Base-by-base conservation (phyloP, 2,888 invertebrate species). In the Scaptomyza tumidula region DNA sequence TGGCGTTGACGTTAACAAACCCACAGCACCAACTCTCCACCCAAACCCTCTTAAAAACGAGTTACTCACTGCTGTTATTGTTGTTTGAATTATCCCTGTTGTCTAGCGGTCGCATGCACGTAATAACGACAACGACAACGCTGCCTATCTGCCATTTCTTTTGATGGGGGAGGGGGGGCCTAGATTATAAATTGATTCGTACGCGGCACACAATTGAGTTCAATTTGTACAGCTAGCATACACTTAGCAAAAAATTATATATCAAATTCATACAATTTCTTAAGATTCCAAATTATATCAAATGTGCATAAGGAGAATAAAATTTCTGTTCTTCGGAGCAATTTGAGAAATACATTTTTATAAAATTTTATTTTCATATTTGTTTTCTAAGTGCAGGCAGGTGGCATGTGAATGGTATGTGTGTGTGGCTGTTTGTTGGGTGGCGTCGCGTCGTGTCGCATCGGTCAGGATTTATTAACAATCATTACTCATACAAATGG, bases 401-500 rank as follows among this genome's bases (percentile, higher is more conserved):
- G 64, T 65, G 69, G 64, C n/a, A 50, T 35, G 61, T 53, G 45
- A 41, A 49, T 27, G 41, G 41, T 31, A 2, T 33, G 33, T 29
- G 14, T 29, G 48, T 13, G 14, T 27, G 43, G 39, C 46, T 35
- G 37, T 37, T 37, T 35, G 0, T n/a, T 5, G 33, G 37, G 4
- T 35, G 35, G 35, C 35, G 4, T 33, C 3, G 33, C 37, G 33
- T 27, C 33, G 44, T 50, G 48, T 50, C 24, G 52, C 35, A 10
- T 62, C 54, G 65, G 54, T 49, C 67, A 69, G 75, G 87, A 88
- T 89, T 89, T 89, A 88, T 88, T 88, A 78, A 80, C 78, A 84
- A 86, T 88, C 86, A 89, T 89, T 89, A 90, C 89, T 89, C 88
- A 89, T 90, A 89, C 86, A 89, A 89, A 89, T 89, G 88, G 88